Evolutionary conservation across 30 jellyfish, hydroid and myxozoan species (phyloP).

Genomic region (Mastigias papua): DNA sequence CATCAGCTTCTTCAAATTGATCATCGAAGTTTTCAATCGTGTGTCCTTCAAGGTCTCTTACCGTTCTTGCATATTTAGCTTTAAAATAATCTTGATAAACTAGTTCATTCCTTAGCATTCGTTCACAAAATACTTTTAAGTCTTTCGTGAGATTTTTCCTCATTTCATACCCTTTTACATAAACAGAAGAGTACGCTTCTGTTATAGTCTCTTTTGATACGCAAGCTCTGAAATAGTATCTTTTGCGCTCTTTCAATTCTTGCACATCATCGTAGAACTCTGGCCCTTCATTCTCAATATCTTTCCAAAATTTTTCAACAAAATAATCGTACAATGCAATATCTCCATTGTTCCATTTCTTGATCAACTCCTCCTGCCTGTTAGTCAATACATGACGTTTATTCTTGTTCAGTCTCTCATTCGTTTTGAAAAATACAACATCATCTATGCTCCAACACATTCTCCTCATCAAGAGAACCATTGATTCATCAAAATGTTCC

Average conservation of each 20-base stretch:
- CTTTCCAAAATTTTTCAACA: slow-evolving; percentile 90
- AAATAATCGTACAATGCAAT: slow-evolving; percentile 85
- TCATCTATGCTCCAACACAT: slow-evolving; percentile 96
- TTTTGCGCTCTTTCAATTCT: slow-evolving; percentile 76
- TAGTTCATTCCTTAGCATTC: slow-evolving; percentile 91
- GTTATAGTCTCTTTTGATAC: slow-evolving; percentile 88
- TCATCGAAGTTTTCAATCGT: slow-evolving; percentile 84
- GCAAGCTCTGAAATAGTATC: slow-evolving; percentile 74
- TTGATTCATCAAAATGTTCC: slow-evolving; percentile 98
- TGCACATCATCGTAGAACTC: slow-evolving; percentile 89
- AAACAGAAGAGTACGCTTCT: slow-evolving; percentile 91
- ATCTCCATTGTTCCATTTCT: slow-evolving; percentile 94
- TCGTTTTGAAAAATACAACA: slow-evolving; percentile 91
- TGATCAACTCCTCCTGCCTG: slow-evolving; percentile 64
- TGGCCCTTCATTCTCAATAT: slow-evolving; percentile 90
- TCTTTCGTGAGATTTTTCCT: slow-evolving; percentile 79
- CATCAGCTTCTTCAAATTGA: slow-evolving; percentile 77
- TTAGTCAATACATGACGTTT: slow-evolving; percentile 76
- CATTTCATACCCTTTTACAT: slow-evolving; percentile 92
- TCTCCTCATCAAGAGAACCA: slow-evolving; percentile 93
- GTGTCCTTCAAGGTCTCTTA: slow-evolving; percentile 74
- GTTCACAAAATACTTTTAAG: slow-evolving; percentile 67
- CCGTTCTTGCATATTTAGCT: slow-evolving; percentile 47
- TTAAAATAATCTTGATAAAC: slow-evolving; percentile 77
- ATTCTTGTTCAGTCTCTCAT: slow-evolving; percentile 92